Evolutionary conservation across 2,888 invertebrate species (phyloP), one percentile per base, ranked within the genome.

Genomic region (Zaprionus lineosus): DNA sequence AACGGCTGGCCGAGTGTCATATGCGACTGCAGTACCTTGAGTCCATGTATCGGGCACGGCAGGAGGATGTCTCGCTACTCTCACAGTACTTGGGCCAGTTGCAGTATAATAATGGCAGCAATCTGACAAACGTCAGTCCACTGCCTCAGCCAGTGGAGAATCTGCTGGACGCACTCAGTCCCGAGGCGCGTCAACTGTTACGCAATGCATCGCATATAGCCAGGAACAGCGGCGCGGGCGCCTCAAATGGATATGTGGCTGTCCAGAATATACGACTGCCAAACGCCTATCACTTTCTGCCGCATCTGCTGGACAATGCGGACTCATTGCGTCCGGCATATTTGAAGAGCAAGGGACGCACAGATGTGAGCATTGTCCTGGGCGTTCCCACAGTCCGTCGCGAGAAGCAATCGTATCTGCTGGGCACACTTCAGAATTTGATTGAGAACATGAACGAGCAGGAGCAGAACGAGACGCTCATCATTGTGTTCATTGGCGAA

Each of bases 401-500:
- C 31, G 96, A 96, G 68, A 95, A 96, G 74, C 96, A 97, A 86
- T 95, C 93, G 72, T 98, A 98, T 89, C 91, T 98, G 28, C 91
- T 96, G 89, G 92, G 95, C 16, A 98, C 98, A 0, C 90, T 98
- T 44, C 94, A 95, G 90, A 96, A 96, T 88, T 91, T 98, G 15
- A 91, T 98, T 40, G 93, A 93, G 52, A 95, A 95, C 44, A 94
- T 98, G 93, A 93, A 91, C 41, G 91, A 92, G 1, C 91, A 92
- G 4, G 94, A 95, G 68, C 93, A 93, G 41, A 92, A 93, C n/a
- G 95, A 96, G 86, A 93, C 95, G 0, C 91, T 97, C 14, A 95
- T 98, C 57, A 93, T 98, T 3, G 94, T 98, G 1, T 94, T 96
- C 86, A 93, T 98, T 37, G 97, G 97, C 0, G 98, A 98, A 92